Evolutionary conservation across 2,113 vertebrate genomes (phyloP), one percentile per base, ranked within the genome.

Genomic region (Thalassarche chlororhynchos): DNA sequence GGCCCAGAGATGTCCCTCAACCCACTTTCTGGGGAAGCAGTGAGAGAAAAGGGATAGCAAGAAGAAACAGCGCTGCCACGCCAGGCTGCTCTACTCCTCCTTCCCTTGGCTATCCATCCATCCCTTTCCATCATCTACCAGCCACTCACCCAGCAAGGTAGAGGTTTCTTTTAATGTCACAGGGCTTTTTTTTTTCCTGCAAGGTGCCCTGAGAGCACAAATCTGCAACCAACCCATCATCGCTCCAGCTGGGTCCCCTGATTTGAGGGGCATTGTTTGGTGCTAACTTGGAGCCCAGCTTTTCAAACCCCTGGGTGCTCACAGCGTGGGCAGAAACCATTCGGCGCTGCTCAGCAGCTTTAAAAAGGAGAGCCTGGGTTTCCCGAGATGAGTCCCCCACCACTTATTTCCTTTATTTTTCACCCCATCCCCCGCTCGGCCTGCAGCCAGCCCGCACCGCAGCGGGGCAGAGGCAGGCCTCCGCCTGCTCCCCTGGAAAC

Each of bases 221-320:
- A 60, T 23, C 29, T 25, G 13, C 2, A 21, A 62, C 32, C 2
- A 21, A 62, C 32, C 32, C 19, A 8, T 16, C 40, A 6, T 7
- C 1, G 4, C 36, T 14, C 23, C 3, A 17, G 9, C 0, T 25
- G n/a, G 6, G 57, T n/a, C 12, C 29, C 19, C n/a, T 4, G 24
- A 21, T 14, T 7, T 38, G 55, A 46, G 42, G 23, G 57, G 6
- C 70, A 28, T 23, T 2, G 4, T 25, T 40, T 12, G 42, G 7
- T 6, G 24, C 16, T 9, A 23, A 24, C 28, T 32, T 2, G 57
- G 76, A 31, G 23, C 7, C 9, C 20, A 12, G n/a, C 36, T 42
- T 71, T 61, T 17, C 61, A 17, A 57, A 60, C 29, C 25, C 25
- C 40, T 5, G 14, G 16, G 12, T 7, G 20, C 54, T 38, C 70